Evolutionary conservation across 1,140 invertebrate species (phyloP).

Genomic region (Maniola jurtina): DNA sequence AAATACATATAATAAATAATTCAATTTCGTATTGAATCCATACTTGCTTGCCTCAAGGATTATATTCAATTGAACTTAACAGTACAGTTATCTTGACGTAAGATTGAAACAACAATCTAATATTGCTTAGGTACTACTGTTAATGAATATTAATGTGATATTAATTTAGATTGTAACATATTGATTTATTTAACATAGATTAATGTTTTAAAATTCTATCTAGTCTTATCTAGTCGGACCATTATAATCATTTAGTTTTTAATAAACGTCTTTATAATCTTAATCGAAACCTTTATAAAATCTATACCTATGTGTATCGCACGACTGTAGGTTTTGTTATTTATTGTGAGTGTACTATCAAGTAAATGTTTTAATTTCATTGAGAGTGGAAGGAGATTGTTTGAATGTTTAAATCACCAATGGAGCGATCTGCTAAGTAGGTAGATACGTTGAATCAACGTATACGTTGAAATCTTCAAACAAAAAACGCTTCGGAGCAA

Average conservation of each 20-base stretch:
- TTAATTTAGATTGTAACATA: conserved; percentile 1
- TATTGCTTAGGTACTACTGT: neutral
- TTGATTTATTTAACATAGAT: conserved; percentile 3
- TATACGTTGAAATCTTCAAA: too few relatives aligned
- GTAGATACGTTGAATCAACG: too few relatives aligned
- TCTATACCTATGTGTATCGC: neutral
- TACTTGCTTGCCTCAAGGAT: too few relatives aligned
- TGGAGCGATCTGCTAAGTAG: too few relatives aligned
- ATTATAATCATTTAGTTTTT: neutral
- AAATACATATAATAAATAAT: too few relatives aligned
- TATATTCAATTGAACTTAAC: too few relatives aligned
- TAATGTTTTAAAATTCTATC: conserved; percentile 3
- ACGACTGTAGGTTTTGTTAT: neutral
- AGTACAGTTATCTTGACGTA: neutral
- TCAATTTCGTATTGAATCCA: too few relatives aligned
- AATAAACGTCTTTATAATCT: conserved; percentile 7
- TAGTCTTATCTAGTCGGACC: neutral
- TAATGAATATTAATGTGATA: neutral
- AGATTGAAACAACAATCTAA: conserved; percentile 7
- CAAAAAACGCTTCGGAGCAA: too few relatives aligned
- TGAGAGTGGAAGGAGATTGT: neutral
- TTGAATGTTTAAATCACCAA: neutral
- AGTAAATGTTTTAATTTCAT: too few relatives aligned
- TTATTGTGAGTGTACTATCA: too few relatives aligned
- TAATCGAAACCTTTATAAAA: neutral